These are phyloP conservation scores for Opisthocomus hoazin DNA, from an alignment of 2,113 vertebrate species.

Conservation along the genomic window DNA sequence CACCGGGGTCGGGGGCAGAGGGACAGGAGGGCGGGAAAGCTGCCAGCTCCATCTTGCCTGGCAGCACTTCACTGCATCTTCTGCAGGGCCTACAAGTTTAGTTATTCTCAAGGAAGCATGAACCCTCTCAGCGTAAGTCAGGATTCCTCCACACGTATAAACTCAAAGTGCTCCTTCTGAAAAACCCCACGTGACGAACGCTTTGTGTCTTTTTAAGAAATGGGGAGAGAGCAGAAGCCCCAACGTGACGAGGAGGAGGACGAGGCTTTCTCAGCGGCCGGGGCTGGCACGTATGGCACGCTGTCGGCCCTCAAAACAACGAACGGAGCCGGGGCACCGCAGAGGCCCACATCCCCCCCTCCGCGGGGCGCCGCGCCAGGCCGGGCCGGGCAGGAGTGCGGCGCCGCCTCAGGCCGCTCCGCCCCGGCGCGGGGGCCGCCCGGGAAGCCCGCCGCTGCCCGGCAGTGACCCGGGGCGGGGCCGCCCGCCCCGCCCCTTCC, in stretches of 20 bases:
- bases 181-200: neutral
- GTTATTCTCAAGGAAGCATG: neutral
- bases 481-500: neutral
- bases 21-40: neutral
- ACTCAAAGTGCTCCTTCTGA: neutral
- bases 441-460: neutral
- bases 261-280: too few species aligned
- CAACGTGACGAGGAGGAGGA: accelerated
- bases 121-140: neutral
- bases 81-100: neutral
- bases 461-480: too few species aligned
- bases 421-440: too few species aligned
- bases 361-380: too few species aligned
- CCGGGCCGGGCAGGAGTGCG: too few species aligned
- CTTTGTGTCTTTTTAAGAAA: neutral
- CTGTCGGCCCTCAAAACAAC: accelerated
- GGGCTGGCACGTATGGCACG: neutral
- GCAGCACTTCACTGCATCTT: neutral
- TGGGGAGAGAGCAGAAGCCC: accelerated
- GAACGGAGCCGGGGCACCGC: accelerated
- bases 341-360: accelerated
- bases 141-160: accelerated
- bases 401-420: too few species aligned
- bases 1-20: accelerated
- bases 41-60: neutral